Conservation (phyloP, 2,113 vertebrate genomes). For the Lophura nycthemera region DNA sequence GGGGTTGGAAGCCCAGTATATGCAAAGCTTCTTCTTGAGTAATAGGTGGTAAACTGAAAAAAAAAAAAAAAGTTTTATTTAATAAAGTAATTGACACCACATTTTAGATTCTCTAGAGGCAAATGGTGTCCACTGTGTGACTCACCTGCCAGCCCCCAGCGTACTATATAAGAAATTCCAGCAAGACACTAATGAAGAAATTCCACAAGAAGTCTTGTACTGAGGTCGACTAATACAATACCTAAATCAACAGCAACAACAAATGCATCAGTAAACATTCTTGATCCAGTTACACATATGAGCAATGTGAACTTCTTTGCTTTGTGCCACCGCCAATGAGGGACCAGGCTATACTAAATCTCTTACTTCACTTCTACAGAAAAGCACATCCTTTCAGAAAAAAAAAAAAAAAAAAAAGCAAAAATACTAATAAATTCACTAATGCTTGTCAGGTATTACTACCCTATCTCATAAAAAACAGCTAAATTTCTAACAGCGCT, state of each 20-base stretch:
- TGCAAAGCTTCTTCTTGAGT: conserved; percentile 97
- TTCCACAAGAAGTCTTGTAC: conserved; percentile 98
- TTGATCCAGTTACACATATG: neutral
- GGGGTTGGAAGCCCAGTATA: conserved; percentile 95
- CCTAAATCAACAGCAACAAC: conserved; percentile 75
- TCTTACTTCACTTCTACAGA: neutral
- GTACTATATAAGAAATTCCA: conserved; percentile 99
- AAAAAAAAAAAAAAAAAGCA: neutral
- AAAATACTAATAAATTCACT: neutral
- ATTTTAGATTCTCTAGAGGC: neutral
- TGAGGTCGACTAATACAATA: conserved; percentile 98
- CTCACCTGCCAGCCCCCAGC: conserved; percentile 93
- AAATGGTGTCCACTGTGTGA: neutral
- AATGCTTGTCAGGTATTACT: neutral
- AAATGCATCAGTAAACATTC: neutral
- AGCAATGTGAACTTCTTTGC: neutral
- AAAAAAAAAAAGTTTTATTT: neutral
- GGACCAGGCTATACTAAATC: neutral
- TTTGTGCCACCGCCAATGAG: neutral
- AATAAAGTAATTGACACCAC: neutral
- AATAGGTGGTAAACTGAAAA: conserved; percentile 89
- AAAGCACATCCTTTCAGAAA: neutral
- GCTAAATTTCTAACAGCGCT: neutral
- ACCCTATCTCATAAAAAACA: neutral
- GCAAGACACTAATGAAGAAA: conserved; percentile 95